Percentiles rank a stretch among this genome's conserved stretches.
Evolutionary conservation across 1,140 invertebrate species (phyloP).

Genomic region (Patella vulgata): DNA sequence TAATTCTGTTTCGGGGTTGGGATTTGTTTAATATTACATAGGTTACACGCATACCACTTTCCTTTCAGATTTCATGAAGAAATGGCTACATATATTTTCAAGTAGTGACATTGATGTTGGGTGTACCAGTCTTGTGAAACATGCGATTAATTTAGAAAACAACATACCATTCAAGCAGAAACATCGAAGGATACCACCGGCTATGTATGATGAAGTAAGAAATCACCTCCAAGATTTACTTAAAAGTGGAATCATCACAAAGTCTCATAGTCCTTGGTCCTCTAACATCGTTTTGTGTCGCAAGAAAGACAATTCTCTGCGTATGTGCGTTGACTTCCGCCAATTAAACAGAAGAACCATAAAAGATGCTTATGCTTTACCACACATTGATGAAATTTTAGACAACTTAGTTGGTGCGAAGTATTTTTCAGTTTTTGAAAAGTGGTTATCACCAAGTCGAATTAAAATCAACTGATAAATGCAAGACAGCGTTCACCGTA

Average conservation of each 20-base stretch:
- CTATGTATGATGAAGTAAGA: constrained; percentile 23
- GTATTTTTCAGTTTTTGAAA: constrained; percentile 67
- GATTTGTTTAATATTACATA: too few relatives aligned
- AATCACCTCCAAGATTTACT: constrained; percentile 19
- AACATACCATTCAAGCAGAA: constrained; percentile 22
- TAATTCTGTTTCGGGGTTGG: too few relatives aligned
- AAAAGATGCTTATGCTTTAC: constrained; percentile 69
- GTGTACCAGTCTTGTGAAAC: constrained; percentile 15
- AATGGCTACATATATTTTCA: constrained; percentile 12
- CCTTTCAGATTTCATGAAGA: constrained; percentile 1
- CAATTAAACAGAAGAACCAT: constrained; percentile 64
- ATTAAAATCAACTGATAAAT: constrained; percentile 47
- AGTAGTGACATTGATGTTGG: constrained; percentile 18
- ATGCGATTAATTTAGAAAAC: constrained; percentile 19
- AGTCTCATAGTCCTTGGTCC: constrained; percentile 23
- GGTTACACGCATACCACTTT: too few relatives aligned
- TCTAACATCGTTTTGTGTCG: constrained; percentile 18
- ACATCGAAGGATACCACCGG: constrained; percentile 19
- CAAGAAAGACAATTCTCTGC: constrained; percentile 42
- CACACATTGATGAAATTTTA: constrained; percentile 67
- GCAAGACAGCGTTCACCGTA: constrained; percentile 54
- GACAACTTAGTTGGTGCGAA: constrained; percentile 53
- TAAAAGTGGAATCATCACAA: constrained; percentile 17
- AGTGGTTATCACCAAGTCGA: constrained; percentile 53
- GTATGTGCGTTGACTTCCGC: constrained; percentile 67